Base-by-base conservation (phyloP, 2,797 vertebrate species). In the Rhincodon typus region DNA sequence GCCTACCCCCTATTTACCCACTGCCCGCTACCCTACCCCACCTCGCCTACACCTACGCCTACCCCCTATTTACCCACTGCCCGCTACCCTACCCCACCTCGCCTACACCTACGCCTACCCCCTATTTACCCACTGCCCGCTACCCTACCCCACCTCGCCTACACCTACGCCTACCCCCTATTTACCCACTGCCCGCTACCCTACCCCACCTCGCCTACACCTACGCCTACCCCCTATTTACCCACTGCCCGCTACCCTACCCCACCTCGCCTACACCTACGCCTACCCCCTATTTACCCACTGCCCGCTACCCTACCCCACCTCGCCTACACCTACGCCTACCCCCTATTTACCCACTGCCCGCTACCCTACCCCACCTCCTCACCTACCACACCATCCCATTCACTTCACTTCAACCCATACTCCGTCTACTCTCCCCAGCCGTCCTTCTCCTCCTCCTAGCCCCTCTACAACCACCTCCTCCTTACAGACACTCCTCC, bases 201-300 rank as follows among this genome's bases (percentile, higher is more conserved):
- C 93, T 96, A 94, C 96, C 95, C 96, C 72, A 70, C 95, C 66
- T 95, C 86, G 67, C 70, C 72, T n/a, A 23, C 72, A 23, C n/a
- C 72, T 12, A 27, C 90, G 3, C 66, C 27, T 30, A 94, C 88
- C 74, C 38, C 25, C 38, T 23, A 17, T 23, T 23, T 74, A 19
- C 27, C 72, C 25, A 1, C 4, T 25, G 0, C 25, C 74, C n/a
- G n/a, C n/a, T n/a, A n/a, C n/a, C 10, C 7, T 25, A 15, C 21
- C 53, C n/a, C 66, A 21, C n/a, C n/a, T n/a, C n/a, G n/a, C n/a
- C 90, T 13, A 2, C 27, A 21, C 46, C 42, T 25, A 21, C n/a
- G n/a, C n/a, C n/a, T n/a, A n/a, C n/a, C n/a, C n/a, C n/a, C n/a
- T n/a, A n/a, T n/a, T n/a, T n/a, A n/a, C n/a, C n/a, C n/a, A n/a